phyloP scores from a whole-genome alignment of 2,888 invertebrate genomes.

The Lamproptera curius region DNA sequence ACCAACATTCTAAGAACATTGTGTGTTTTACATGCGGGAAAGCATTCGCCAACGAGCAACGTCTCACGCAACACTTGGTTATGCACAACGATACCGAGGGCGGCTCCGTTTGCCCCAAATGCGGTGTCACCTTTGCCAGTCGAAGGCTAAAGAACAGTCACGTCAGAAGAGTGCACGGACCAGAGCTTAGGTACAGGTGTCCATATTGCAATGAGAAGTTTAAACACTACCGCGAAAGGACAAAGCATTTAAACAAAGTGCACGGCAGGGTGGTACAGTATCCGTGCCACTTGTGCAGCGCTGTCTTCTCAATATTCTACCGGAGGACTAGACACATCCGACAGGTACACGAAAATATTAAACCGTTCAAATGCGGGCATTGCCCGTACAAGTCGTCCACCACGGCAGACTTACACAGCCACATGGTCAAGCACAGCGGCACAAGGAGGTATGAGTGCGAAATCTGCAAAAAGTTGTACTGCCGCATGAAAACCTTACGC shows the following conservation, averaged over 20 bases:
- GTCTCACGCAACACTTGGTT: slow-evolving; percentile 52
- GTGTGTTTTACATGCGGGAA: slow-evolving; percentile 66
- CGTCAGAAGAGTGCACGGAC: slow-evolving; percentile 41
- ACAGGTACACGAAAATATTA: slow-evolving; percentile 53
- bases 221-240: slow-evolving; percentile 49
- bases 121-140: slow-evolving; percentile 45
- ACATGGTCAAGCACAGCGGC: slow-evolving; percentile 53
- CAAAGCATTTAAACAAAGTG: slow-evolving; percentile 42
- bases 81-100: slow-evolving; percentile 39
- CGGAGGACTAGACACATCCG: slow-evolving; percentile 57
- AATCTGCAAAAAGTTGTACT: slow-evolving; percentile 64
- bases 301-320: slow-evolving; percentile 54
- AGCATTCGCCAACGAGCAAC: slow-evolving; percentile 46
- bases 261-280: slow-evolving; percentile 57
- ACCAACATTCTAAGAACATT: slow-evolving; percentile 58
- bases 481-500: slow-evolving; percentile 48
- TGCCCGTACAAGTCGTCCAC: slow-evolving; percentile 54
- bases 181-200: slow-evolving; percentile 42
- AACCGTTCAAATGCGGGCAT: slow-evolving; percentile 46
- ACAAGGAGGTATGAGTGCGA: slow-evolving; percentile 58
- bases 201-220: slow-evolving; percentile 56
- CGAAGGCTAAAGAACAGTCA: slow-evolving; percentile 46
- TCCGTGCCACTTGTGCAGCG: slow-evolving; percentile 54
- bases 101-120: slow-evolving; percentile 48
- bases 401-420: slow-evolving; percentile 46